Evolutionary conservation across 2,797 vertebrate genomes (phyloP).

Genomic region (Rachycentron canadum): DNA sequence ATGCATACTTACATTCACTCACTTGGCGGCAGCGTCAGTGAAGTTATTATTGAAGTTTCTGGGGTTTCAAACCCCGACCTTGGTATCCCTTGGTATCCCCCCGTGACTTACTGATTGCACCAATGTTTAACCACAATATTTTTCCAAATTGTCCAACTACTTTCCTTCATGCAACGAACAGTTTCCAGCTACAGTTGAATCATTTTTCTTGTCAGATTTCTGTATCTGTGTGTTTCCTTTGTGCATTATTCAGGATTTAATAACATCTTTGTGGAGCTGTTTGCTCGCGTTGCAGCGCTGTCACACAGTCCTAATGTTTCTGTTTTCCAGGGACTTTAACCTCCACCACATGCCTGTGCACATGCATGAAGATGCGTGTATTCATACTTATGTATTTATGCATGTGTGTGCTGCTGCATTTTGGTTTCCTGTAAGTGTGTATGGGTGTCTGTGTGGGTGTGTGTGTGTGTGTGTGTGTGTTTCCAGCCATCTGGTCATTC

Average conservation of each 20-base stretch:
- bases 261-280: too few relatives aligned
- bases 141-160: too few relatives aligned
- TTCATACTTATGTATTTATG: constrained; percentile 30
- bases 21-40: too few relatives aligned
- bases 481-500: constrained; percentile 68
- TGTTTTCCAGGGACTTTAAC: background rate
- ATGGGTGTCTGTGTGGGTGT: constrained; percentile 5
- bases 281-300: too few relatives aligned
- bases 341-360: background rate
- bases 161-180: background rate
- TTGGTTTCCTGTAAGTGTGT: constrained; percentile 8
- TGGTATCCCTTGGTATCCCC: too few relatives aligned
- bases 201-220: background rate
- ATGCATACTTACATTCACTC: too few relatives aligned
- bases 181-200: background rate
- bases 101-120: too few relatives aligned
- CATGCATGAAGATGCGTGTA: constrained; percentile 13
- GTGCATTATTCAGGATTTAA: too few relatives aligned
- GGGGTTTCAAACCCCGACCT: too few relatives aligned
- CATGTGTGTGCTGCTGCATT: constrained; percentile 5
- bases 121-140: too few relatives aligned
- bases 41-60: too few relatives aligned
- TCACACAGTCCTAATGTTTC: background rate
- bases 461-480: constrained; percentile 43
- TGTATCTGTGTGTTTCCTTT: background rate